These are phyloP conservation scores for Theretra japonica DNA, from an alignment of 2,888 invertebrate species.

Conservation along the genomic window DNA sequence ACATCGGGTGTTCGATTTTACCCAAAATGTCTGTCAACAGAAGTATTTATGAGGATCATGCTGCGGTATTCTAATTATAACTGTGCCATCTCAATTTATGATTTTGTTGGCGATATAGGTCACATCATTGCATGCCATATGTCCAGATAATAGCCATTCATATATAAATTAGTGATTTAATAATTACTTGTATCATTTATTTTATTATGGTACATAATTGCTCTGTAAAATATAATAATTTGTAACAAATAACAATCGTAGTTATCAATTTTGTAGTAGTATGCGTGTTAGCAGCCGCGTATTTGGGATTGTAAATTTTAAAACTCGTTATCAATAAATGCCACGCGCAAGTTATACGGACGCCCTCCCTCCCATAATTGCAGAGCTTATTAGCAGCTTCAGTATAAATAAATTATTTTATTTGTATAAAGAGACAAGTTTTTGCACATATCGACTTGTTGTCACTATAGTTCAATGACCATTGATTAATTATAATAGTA, in stretches of 20 bases:
- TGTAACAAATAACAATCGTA: neutral
- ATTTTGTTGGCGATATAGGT: conserved; percentile 16
- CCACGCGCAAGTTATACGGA: conserved; percentile 9
- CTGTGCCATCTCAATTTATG: conserved; percentile 4
- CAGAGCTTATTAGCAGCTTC: neutral
- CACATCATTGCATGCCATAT: neutral
- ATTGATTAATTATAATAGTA: too few relatives aligned
- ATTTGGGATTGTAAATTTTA: neutral
- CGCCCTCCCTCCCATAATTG: neutral
- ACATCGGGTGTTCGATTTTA: neutral
- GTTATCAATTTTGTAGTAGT: neutral
- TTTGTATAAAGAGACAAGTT: neutral
- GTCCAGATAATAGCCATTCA: neutral
- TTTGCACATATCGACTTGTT: too few relatives aligned
- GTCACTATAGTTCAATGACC: too few relatives aligned
- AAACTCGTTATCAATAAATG: conserved; percentile 24
- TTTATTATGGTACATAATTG: neutral
- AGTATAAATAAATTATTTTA: neutral
- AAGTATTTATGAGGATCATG: neutral
- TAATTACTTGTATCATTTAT: neutral
- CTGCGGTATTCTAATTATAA: conserved; percentile 13
- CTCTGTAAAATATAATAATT: neutral
- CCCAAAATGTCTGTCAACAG: neutral
- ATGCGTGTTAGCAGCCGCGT: neutral
- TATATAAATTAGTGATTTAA: neutral